Evolutionary conservation across 2,113 vertebrate genomes (phyloP), one percentile per base, ranked within the genome.

Genomic region (Puffinus mauretanicus): DNA sequence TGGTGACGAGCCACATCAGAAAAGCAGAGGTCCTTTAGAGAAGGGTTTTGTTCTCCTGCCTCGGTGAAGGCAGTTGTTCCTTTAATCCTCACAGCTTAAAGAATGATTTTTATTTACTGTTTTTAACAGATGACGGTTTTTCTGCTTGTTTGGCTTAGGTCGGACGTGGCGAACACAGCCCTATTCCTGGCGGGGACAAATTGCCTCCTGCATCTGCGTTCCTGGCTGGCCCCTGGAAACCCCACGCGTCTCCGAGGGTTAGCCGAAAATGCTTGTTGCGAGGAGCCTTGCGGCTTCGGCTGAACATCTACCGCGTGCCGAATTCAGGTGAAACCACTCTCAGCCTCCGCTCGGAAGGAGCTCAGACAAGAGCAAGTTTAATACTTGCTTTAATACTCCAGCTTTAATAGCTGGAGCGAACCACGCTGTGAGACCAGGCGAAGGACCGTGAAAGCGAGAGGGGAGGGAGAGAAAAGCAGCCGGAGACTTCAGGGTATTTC

Each of bases 301-400:
- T 36, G 62, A 34, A 44, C 2, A 5, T 29, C 26, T 26, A 6
- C 46, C 0, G 1, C 0, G 0, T 20, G n/a, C 25, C 1, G 2
- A 47, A 20, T 22, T 29, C 14, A 57, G 32, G n/a, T 15, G n/a
- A 42, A 84, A 36, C 51, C 36, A 3, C 49, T 34, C 40, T 16
- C 19, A 70, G 30, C 46, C 38, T 38, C 27, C 1, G 2, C 20
- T 40, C n/a, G 55, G 24, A 62, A 69, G 38, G 29, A 47, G 16
- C 46, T 76, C 38, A 20, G 34, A 2, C 13, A 7, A 51, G 57
- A 64, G 9, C 17, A 34, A 6, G 32, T 34, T 38, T 38, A 38
- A 38, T 38, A 38, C 36, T 38, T 38, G 36, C 36, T 38, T 38
- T 38, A 38, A 38, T 38, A 38, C 36, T 38, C 36, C 36, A 38